These are phyloP conservation scores for Lepilemur ruficaudatus DNA, from an alignment of 2,797 vertebrate species.

Conservation along the genomic window DNA sequence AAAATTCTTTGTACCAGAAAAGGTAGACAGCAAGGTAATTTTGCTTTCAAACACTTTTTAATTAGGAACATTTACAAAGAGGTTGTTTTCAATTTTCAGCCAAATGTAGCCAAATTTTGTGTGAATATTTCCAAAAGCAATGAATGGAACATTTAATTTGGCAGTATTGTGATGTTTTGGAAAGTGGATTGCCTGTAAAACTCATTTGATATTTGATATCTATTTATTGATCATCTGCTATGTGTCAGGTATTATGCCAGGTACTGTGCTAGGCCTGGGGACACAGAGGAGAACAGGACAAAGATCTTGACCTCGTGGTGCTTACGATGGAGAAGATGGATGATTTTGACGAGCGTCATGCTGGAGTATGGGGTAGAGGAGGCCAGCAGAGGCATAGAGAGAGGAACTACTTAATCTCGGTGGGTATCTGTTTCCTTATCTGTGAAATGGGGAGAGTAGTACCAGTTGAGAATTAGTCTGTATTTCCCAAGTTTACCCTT, in stretches of 20 bases:
- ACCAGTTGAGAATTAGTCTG: background rate
- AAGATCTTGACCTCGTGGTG: background rate
- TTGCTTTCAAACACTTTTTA: conserved; percentile 7
- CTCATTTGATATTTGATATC: background rate
- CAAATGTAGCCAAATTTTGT: background rate
- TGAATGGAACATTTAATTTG: background rate
- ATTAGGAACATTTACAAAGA: background rate
- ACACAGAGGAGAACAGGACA: background rate
- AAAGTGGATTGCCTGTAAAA: background rate
- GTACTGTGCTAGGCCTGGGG: background rate
- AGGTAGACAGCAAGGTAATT: background rate
- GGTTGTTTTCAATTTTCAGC: conserved; percentile 16
- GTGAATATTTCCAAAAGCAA: conserved; percentile 9
- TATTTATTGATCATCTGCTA: background rate
- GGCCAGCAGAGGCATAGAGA: background rate
- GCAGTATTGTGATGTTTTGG: background rate
- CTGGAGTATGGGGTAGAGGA: background rate
- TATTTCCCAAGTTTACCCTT: background rate
- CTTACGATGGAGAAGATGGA: background rate
- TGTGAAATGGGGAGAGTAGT: background rate
- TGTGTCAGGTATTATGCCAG: background rate
- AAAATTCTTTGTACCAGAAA: conserved; percentile 13
- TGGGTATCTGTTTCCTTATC: background rate
- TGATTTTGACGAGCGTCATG: background rate
- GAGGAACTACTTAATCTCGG: background rate